A percentile compares a stretch with the other conserved stretches of the same genome.
phyloP scores from a whole-genome alignment of 1,140 invertebrate genomes.

The Cepaea nemoralis region DNA sequence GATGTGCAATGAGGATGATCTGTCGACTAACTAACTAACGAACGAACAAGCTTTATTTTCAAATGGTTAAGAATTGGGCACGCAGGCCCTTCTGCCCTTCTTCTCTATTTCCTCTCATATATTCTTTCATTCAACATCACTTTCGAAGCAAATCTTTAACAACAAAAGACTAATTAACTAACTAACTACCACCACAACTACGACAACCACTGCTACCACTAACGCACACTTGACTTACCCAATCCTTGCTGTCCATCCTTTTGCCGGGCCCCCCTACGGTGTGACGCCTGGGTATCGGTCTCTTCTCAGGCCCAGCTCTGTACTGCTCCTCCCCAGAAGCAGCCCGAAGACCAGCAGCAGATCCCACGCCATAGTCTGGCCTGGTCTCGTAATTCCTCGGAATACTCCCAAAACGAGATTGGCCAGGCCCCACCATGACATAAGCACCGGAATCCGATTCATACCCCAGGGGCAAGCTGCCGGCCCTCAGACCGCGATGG shows the following conservation, averaged over 20 bases:
- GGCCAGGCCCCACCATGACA: not conserved
- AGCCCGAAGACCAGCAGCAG: not conserved
- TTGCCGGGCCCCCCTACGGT: constrained; percentile 8
- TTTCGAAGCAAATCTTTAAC: too few species aligned
- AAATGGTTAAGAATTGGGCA: too few species aligned
- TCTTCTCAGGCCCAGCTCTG: constrained; percentile 15
- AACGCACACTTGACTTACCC: too few species aligned
- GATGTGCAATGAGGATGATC: too few species aligned
- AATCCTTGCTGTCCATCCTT: not conserved
- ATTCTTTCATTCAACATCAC: too few species aligned
- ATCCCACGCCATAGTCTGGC: not conserved
- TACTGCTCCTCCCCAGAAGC: constrained; percentile 24
- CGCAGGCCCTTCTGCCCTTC: too few species aligned
- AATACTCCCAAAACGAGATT: not conserved
- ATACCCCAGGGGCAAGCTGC: constrained; percentile 24
- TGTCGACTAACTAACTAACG: too few species aligned
- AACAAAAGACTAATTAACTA: too few species aligned
- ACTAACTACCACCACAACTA: too few species aligned
- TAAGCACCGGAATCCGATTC: constrained; percentile 13
- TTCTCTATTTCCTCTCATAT: too few species aligned
- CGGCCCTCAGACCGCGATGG: not conserved
- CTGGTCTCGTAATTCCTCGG: constrained; percentile 1
- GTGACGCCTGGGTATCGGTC: constrained; percentile 11
- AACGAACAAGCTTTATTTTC: too few species aligned
- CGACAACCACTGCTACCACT: too few species aligned